Evolutionary conservation across 1,140 invertebrate species (phyloP).

Genomic region (Sesamia nonagrioides): DNA sequence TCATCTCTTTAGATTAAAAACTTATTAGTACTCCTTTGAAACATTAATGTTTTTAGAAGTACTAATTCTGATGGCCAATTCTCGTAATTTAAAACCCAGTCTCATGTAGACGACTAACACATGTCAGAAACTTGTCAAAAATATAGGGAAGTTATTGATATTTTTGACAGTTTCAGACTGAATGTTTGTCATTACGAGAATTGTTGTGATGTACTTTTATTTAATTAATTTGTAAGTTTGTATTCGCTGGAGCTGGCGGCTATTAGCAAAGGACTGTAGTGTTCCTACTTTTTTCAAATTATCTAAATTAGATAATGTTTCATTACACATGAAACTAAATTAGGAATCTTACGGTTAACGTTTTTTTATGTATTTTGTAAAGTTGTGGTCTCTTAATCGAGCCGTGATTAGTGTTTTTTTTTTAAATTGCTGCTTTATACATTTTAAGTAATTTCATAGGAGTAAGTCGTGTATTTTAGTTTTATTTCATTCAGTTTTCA

Average conservation of each 20-base stretch:
- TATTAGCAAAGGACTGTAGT: constrained; percentile 6
- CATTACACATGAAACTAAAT: neutral
- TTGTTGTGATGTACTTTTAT: constrained; percentile 22
- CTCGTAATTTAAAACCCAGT: too few relatives aligned
- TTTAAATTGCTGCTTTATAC: constrained; percentile 14
- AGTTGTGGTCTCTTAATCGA: neutral
- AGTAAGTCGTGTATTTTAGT: neutral
- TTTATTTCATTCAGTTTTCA: constrained; percentile 21
- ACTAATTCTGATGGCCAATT: too few relatives aligned
- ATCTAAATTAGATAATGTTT: constrained; percentile 28
- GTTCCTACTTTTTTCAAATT: constrained; percentile 6
- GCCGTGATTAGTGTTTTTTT: neutral
- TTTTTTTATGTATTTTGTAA: constrained; percentile 5
- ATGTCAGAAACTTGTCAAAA: too few relatives aligned
- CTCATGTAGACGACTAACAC: too few relatives aligned
- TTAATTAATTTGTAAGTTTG: constrained; percentile 31
- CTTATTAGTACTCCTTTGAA: constrained; percentile 16
- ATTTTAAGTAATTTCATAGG: neutral
- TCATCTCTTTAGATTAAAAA: constrained; percentile 27
- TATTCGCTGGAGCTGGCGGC: neutral
- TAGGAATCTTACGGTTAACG: constrained; percentile 27
- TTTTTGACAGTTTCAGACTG: too few relatives aligned
- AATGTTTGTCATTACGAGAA: too few relatives aligned
- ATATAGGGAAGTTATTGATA: too few relatives aligned
- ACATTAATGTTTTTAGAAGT: constrained; percentile 9